phyloP scores from a whole-genome alignment of 2,113 vertebrate genomes.

The Myiozetetes cayanensis region DNA sequence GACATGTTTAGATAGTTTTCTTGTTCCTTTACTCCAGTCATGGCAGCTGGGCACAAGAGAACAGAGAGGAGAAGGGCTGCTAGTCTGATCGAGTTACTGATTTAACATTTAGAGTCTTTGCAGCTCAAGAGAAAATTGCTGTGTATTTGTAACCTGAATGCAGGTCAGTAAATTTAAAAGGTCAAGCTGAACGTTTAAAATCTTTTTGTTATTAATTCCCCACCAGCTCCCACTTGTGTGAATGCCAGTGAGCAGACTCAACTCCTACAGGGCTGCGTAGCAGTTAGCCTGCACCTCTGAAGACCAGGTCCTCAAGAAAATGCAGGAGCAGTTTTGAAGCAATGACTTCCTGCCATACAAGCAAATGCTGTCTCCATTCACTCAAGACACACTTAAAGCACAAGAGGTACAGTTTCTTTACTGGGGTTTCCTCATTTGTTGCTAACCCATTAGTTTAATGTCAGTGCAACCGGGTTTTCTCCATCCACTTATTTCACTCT shows the following conservation, averaged over 20 bases:
- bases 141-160: constrained; percentile 42
- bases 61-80: neutral
- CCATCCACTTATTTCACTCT: neutral
- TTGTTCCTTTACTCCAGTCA: constrained; percentile 40
- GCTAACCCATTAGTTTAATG: neutral
- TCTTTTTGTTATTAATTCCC: constrained; percentile 10
- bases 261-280: neutral
- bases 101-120: constrained; percentile 28
- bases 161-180: constrained; percentile 50
- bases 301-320: neutral
- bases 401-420: neutral
- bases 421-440: neutral
- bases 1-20: constrained; percentile 44
- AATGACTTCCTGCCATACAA: neutral
- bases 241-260: neutral
- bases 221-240: neutral
- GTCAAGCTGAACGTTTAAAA: constrained; percentile 1
- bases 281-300: neutral
- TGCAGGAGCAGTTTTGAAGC: neutral
- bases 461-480: neutral
- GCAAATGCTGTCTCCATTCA: neutral
- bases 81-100: constrained; percentile 3
- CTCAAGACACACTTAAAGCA: neutral
- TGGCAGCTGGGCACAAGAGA: neutral
- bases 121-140: constrained; percentile 24